phyloP scores from a whole-genome alignment of 2,888 invertebrate genomes.

The Exocentrus adspersus region DNA sequence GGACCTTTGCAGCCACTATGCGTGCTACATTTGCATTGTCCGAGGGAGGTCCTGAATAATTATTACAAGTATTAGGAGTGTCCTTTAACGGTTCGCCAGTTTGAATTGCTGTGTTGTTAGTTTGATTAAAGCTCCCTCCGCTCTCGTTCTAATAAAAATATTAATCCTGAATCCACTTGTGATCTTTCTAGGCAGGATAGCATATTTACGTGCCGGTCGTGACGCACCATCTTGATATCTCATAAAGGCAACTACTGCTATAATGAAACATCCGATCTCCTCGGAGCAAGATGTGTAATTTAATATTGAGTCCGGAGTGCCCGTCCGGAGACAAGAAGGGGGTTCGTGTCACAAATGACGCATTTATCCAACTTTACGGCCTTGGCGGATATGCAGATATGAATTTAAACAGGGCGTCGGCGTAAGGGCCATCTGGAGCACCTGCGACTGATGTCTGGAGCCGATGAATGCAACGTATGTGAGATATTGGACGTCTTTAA shows the following conservation, averaged over 20 bases:
- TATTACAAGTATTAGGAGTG: too few species aligned
- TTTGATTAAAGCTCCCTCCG: too few species aligned
- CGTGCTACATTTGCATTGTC: too few species aligned
- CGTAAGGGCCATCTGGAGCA: slow-evolving; percentile 52
- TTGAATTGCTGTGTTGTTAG: too few species aligned
- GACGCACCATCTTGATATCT: not conserved
- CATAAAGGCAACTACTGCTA: slow-evolving; percentile 14
- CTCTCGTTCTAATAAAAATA: too few species aligned
- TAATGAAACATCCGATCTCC: slow-evolving; percentile 25
- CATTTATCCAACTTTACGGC: slow-evolving; percentile 48
- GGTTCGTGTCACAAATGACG: slow-evolving; percentile 43
- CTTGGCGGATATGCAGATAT: slow-evolving; percentile 54
- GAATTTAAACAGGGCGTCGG: slow-evolving; percentile 54
- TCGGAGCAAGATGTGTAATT: slow-evolving; percentile 32
- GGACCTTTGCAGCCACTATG: too few species aligned
- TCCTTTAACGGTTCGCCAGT: too few species aligned
- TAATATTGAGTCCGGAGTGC: slow-evolving; percentile 41
- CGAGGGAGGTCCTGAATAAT: too few species aligned
- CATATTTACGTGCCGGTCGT: not conserved
- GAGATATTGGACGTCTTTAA: slow-evolving; percentile 48
- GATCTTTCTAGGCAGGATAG: too few species aligned
- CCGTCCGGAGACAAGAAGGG: slow-evolving; percentile 41
- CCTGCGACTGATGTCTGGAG: slow-evolving; percentile 55
- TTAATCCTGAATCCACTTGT: too few species aligned
- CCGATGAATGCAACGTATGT: slow-evolving; percentile 51